Percentiles rank a stretch among this genome's conserved stretches.
phyloP scores from a whole-genome alignment of 2,797 vertebrate genomes.

The Loris lydekkerianus region DNA sequence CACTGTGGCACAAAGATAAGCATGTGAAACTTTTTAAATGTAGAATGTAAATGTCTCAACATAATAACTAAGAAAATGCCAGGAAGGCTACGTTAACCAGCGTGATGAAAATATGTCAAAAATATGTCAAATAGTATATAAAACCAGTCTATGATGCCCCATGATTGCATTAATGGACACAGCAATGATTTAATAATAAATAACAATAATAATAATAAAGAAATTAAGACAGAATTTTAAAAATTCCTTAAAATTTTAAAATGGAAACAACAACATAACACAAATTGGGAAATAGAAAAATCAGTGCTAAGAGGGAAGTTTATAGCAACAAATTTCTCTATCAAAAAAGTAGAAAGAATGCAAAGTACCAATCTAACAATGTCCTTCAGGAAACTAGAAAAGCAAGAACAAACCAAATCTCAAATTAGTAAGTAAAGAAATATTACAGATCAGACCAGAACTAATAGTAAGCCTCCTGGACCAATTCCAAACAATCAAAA shows the following conservation, averaged over 20 bases:
- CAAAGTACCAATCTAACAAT: not conserved
- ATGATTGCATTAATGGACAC: too few species aligned
- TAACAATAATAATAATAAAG: not conserved
- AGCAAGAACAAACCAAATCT: not conserved
- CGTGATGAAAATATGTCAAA: too few species aligned
- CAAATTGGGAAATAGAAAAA: not conserved
- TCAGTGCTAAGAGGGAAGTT: not conserved
- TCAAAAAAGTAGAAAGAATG: not conserved
- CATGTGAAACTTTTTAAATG: too few species aligned
- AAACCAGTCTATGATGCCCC: too few species aligned
- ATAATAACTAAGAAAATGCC: too few species aligned
- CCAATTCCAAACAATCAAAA: not conserved
- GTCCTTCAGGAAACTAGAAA: not conserved
- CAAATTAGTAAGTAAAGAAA: not conserved
- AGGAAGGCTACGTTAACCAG: too few species aligned
- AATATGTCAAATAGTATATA: too few species aligned
- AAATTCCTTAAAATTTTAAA: not conserved
- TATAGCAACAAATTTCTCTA: not conserved
- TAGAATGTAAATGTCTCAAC: too few species aligned
- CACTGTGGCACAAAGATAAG: too few species aligned
- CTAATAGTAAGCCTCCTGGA: not conserved
- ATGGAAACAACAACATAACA: not conserved
- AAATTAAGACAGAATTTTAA: not conserved
- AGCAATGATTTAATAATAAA: too few species aligned
- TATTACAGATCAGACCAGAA: not conserved